Base-by-base conservation (phyloP, 2,113 vertebrate genomes). In the Callopanchax toddi region DNA sequence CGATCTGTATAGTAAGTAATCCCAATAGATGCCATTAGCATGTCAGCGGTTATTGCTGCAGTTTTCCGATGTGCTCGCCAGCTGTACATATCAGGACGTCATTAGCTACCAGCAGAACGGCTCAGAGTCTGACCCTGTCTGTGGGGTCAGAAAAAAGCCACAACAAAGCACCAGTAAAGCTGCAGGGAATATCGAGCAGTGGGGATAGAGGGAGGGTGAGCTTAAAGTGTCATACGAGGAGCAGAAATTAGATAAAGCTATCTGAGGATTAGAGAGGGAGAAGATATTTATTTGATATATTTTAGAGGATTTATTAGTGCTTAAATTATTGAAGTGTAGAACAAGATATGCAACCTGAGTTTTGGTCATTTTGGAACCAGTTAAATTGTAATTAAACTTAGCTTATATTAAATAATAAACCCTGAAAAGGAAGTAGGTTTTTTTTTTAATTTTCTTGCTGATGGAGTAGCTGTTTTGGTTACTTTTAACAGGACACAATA, bases 1-100 rank as follows among this genome's bases (percentile, higher is more conserved):
- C 34, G 22, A 72, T 63, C 55, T 83, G 79, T 92, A 91, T 90
- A 89, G 92, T 87, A 89, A 92, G 92, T 93, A 93, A 94, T 94
- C 90, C 90, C 92, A 86, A 88, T 85, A 76, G 89, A 93, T 91
- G 86, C 92, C 92, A 93, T 89, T 93, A 93, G 90, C 90, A 92
- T 89, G 88, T 93, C 90, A 79, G 74, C 29, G 1, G 61, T 91
- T 89, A 87, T 87, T 86, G 89, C 91, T 76, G 82, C 84, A 44
- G 70, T 86, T 86, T 87, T 85, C 85, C 80, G 36, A 48, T 26
- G 59, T 68, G 82, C 67, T 55, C 84, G 86, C 85, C 86, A 86
- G 78, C 78, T 68, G 82, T 54, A 67, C 82, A 79, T 79, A 84
- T 71, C 77, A 22, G 74, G 84, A 74, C 78, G 71, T 85, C 76